Percentiles rank a stretch among this genome's conserved stretches.
Evolutionary conservation across 2,888 invertebrate genomes (phyloP).

Genomic region (Cosmia trapezina): DNA sequence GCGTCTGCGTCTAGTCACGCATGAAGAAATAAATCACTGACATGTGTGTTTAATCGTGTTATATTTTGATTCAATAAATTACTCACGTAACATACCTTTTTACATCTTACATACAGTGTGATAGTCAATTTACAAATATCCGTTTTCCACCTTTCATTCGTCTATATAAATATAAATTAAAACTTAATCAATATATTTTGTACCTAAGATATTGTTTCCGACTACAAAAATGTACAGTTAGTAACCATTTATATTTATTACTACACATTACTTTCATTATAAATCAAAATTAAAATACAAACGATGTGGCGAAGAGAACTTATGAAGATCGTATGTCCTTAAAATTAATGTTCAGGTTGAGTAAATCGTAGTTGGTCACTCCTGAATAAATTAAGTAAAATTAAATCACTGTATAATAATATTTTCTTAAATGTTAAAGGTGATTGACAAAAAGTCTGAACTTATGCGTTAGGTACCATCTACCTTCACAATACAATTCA

Average conservation of each 20-base stretch:
- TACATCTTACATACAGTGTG: constrained; percentile 84
- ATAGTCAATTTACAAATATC: constrained; percentile 87
- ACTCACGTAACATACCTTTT: constrained; percentile 88
- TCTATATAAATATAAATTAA: constrained; percentile 79
- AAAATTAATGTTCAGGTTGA: constrained; percentile 20
- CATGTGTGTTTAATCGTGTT: constrained; percentile 81
- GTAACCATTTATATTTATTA: constrained; percentile 62
- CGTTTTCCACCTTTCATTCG: constrained; percentile 76
- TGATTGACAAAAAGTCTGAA: constrained; percentile 17
- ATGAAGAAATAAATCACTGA: constrained; percentile 58
- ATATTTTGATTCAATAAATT: constrained; percentile 90
- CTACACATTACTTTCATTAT: constrained; percentile 56
- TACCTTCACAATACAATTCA: not conserved
- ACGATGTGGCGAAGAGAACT: constrained; percentile 35
- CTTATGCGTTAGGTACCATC: not conserved
- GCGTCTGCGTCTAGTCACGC: not conserved
- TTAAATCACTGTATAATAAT: constrained; percentile 24
- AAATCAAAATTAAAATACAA: constrained; percentile 59
- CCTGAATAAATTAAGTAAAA: constrained; percentile 23
- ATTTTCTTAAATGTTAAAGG: constrained; percentile 16
- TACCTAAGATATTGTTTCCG: constrained; percentile 83
- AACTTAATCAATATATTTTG: constrained; percentile 85
- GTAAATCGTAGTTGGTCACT: constrained; percentile 32
- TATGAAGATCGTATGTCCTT: constrained; percentile 21
- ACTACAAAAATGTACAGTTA: constrained; percentile 76